These are phyloP conservation scores for Allobates femoralis DNA, from an alignment of 2,797 vertebrate species.

Conservation along the genomic window DNA sequence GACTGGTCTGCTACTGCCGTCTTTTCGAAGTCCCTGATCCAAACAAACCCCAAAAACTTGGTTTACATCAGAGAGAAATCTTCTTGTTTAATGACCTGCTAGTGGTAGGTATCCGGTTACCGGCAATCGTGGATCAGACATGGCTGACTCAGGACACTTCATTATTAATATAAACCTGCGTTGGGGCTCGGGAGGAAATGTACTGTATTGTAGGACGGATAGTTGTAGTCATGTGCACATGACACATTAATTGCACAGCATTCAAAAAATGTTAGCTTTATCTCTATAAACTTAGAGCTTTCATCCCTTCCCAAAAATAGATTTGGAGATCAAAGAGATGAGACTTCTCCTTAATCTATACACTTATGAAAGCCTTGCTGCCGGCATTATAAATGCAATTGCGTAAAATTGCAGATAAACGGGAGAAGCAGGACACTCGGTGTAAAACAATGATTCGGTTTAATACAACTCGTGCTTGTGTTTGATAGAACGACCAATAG, in stretches of 20 bases:
- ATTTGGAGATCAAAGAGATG: conserved; percentile 43
- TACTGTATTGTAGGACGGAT: neutral
- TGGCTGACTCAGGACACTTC: conserved; percentile 15
- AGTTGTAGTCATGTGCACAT: neutral
- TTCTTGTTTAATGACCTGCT: conserved; percentile 98
- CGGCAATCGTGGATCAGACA: neutral
- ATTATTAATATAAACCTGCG: conserved; percentile 34
- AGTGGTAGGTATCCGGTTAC: conserved; percentile 81
- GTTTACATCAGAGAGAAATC: conserved; percentile 95
- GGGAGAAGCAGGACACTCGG: neutral
- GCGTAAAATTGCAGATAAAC: conserved; percentile 24
- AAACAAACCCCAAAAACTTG: conserved; percentile 95
- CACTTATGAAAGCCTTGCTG: conserved; percentile 29
- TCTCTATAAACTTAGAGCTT: conserved; percentile 29
- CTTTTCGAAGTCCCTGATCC: conserved; percentile 97
- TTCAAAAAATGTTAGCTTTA: conserved; percentile 19
- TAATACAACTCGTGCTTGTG: neutral
- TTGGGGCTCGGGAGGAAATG: neutral
- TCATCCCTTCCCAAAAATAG: conserved; percentile 42
- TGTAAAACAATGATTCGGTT: neutral
- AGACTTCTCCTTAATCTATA: conserved; percentile 33
- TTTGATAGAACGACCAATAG: neutral
- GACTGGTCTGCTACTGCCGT: conserved; percentile 95
- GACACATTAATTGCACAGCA: neutral
- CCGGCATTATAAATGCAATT: conserved; percentile 9